Evolutionary conservation across 2,113 vertebrate species (phyloP).

Genomic region (Gnathochromis pfefferi): DNA sequence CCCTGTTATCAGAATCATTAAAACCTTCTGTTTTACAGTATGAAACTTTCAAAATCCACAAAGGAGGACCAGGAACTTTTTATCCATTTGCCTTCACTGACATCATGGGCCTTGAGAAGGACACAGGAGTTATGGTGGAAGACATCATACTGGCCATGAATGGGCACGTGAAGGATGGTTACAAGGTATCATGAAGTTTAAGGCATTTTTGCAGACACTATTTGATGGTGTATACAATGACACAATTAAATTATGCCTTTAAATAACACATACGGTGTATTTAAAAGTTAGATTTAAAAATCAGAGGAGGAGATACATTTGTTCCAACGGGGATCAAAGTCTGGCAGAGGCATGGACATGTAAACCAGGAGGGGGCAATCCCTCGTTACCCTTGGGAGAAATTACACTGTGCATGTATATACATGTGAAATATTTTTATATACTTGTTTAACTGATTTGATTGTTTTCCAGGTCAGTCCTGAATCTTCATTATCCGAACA

Average conservation of each 20-base stretch:
- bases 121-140: not conserved
- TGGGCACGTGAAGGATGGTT: not conserved
- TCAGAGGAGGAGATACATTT: too few species aligned
- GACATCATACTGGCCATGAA: slow-evolving; percentile 11
- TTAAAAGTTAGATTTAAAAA: not conserved
- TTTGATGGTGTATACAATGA: accelerated
- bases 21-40: too few species aligned
- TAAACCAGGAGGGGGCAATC: too few species aligned
- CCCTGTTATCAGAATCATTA: too few species aligned
- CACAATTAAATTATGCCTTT: not conserved
- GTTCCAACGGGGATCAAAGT: too few species aligned
- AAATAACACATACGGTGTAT: not conserved
- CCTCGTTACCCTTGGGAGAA: too few species aligned
- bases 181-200: not conserved
- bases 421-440: too few species aligned
- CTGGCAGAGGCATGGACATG: too few species aligned
- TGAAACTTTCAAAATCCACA: too few species aligned
- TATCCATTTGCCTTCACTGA: not conserved
- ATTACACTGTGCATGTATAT: too few species aligned
- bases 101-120: not conserved
- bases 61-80: not conserved
- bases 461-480: accelerated
- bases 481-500: accelerated
- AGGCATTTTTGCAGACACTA: not conserved
- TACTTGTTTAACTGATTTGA: too few species aligned